Percentiles rank a stretch among this genome's conserved stretches.
phyloP scores from a whole-genome alignment of 1,140 invertebrate genomes.

The Amyelois transitella region DNA sequence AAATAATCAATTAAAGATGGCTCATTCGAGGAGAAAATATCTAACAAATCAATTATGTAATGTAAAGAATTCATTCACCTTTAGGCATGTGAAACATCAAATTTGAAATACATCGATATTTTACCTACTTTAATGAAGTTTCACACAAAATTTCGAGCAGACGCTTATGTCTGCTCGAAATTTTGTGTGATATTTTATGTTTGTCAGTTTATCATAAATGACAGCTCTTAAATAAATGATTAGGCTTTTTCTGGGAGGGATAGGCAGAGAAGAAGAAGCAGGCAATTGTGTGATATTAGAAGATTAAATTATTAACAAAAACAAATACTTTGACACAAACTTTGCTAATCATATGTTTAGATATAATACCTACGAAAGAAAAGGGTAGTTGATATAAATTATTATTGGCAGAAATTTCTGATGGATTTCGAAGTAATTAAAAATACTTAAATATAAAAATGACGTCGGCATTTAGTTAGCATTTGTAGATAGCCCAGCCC shows the following conservation, averaged over 20 bases:
- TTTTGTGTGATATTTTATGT: not conserved
- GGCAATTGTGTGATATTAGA: too few relatives aligned
- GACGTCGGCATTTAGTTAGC: not conserved
- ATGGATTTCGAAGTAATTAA: too few relatives aligned
- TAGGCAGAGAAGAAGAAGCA: too few relatives aligned
- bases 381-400: not conserved
- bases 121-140: not conserved
- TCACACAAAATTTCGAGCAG: not conserved
- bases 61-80: slow-evolving; percentile 66
- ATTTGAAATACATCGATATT: slow-evolving; percentile 23
- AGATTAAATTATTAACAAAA: too few relatives aligned
- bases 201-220: not conserved
- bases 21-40: slow-evolving; percentile 58
- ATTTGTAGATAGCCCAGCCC: not conserved
- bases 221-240: too few relatives aligned
- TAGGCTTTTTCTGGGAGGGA: too few relatives aligned
- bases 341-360: too few relatives aligned
- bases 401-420: not conserved
- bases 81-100: slow-evolving; percentile 31
- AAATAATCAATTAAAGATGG: slow-evolving; percentile 56
- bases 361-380: too few relatives aligned
- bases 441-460: too few relatives aligned
- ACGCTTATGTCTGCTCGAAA: not conserved
- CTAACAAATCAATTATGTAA: slow-evolving; percentile 68
- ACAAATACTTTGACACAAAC: too few relatives aligned